These are phyloP conservation scores for Ovis aries DNA, from an alignment of 2,113 vertebrate genomes.

Conservation along the genomic window ARS-UI_Ramb_v3.0 NC_056077.1:35646001-35646500, in stretches of 20 bases:
- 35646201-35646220: slow-evolving; percentile 53
- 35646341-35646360: background rate
- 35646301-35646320: slow-evolving; percentile 13
- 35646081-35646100: background rate
- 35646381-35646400: background rate
- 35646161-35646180: slow-evolving; percentile 36
- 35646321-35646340: background rate
- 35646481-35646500: background rate
- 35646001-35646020: background rate
- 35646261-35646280: slow-evolving; percentile 14
- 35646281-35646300: background rate
- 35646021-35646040: background rate
- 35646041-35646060: background rate
- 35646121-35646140: background rate
- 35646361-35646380: background rate
- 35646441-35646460: background rate
- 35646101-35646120: background rate
- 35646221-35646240: slow-evolving; percentile 14
- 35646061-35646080: background rate
- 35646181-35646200: slow-evolving; percentile 55
- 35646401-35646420: slow-evolving; percentile 26
- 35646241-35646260: slow-evolving; percentile 15
- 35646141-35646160: background rate
- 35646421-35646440: background rate
- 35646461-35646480: background rate